Percentiles rank a stretch among this genome's conserved stretches.
These are phyloP conservation scores for Eira barbara DNA, from an alignment of 2,113 vertebrate species.

Conservation along the genomic window DNA sequence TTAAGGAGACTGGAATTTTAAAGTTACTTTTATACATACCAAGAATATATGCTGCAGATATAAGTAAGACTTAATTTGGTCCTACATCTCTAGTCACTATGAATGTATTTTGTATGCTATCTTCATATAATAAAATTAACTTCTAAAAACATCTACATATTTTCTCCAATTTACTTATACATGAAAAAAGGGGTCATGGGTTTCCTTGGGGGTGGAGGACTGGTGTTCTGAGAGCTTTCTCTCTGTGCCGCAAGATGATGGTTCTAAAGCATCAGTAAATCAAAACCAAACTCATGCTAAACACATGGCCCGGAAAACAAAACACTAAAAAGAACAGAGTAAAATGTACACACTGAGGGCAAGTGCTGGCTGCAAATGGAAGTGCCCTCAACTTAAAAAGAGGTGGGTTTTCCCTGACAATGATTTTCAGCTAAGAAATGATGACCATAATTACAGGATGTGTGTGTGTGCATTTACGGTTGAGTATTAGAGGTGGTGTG, in stretches of 20 bases:
- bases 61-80: slow-evolving; percentile 62
- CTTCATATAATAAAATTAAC: slow-evolving; percentile 81
- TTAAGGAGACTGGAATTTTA: slow-evolving; percentile 81
- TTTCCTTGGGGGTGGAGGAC: not conserved
- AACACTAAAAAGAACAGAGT: not conserved
- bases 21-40: slow-evolving; percentile 79
- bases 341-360: not conserved
- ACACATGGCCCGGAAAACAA: not conserved
- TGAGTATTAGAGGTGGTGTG: not conserved
- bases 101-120: slow-evolving; percentile 74
- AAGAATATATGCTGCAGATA: slow-evolving; percentile 72
- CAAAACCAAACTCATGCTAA: not conserved
- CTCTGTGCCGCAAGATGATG: not conserved
- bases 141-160: not conserved
- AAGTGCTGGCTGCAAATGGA: not conserved
- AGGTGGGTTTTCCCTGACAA: not conserved
- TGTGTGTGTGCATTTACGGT: not conserved
- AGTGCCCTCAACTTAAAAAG: not conserved
- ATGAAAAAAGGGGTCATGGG: not conserved
- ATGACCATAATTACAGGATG: not conserved
- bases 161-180: slow-evolving; percentile 19
- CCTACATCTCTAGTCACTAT: slow-evolving; percentile 71
- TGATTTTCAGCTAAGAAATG: not conserved
- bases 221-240: not conserved
- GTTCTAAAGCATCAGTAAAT: not conserved